Evolutionary conservation across 2,888 invertebrate genomes (phyloP).

Genomic region (Drosophila cognata): DNA sequence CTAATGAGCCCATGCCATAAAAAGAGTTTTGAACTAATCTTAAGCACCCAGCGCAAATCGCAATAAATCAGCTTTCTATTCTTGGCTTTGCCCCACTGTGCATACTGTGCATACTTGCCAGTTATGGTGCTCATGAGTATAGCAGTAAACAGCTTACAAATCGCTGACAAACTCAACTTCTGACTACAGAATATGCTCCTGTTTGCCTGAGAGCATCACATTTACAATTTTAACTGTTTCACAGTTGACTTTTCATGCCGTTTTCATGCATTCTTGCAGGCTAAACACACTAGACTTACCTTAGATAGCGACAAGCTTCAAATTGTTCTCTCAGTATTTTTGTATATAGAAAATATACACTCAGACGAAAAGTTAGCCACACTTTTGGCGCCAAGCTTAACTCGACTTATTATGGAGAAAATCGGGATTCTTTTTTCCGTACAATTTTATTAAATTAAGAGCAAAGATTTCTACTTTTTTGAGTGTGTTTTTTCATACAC

Average conservation of each 20-base stretch:
- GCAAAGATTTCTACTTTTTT: too few species aligned
- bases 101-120: background rate
- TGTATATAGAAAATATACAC: too few species aligned
- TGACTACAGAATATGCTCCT: background rate
- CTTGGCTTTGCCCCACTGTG: conserved; percentile 20
- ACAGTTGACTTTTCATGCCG: background rate
- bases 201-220: too few species aligned
- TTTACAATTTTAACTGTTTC: background rate
- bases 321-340: too few species aligned
- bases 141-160: background rate
- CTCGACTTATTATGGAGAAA: background rate
- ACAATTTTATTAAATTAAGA: background rate
- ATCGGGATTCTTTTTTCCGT: too few species aligned
- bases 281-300: too few species aligned
- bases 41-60: conserved; percentile 13
- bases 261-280: background rate
- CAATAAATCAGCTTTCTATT: conserved; percentile 20
- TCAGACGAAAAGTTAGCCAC: too few species aligned
- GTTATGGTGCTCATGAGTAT: background rate
- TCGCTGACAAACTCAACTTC: background rate
- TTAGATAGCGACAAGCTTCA: too few species aligned
- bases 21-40: conserved; percentile 26
- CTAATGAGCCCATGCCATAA: conserved; percentile 62
- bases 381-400: too few species aligned
- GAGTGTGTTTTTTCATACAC: too few species aligned